These are phyloP conservation scores for Jordanella pulchra DNA, from an alignment of 2,797 vertebrate genomes.

Conservation along the genomic window DNA sequence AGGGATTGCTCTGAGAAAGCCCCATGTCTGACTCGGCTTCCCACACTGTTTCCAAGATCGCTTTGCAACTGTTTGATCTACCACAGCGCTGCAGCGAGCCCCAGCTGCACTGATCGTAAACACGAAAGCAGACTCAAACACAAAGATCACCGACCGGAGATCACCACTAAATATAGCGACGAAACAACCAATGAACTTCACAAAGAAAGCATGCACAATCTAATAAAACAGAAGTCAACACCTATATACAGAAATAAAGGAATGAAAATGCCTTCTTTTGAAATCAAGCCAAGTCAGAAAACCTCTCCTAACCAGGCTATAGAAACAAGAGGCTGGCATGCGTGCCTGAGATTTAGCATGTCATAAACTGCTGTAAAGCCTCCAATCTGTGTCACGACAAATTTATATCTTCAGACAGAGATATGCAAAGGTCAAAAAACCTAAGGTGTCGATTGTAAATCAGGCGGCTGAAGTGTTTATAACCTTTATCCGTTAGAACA, in stretches of 20 bases:
- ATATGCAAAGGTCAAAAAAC: conserved; percentile 88
- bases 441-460: conserved; percentile 85
- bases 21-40: conserved; percentile 58
- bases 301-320: conserved; percentile 69
- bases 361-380: conserved; percentile 85
- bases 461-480: conserved; percentile 83
- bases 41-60: conserved; percentile 65
- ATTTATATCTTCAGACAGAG: conserved; percentile 85
- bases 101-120: conserved; percentile 58
- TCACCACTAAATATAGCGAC: conserved; percentile 9
- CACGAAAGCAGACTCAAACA: conserved; percentile 66
- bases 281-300: conserved; percentile 59
- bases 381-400: conserved; percentile 87
- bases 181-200: not conserved
- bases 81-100: conserved; percentile 46
- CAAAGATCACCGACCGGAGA: conserved; percentile 36
- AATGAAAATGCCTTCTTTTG: conserved; percentile 29
- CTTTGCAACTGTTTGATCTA: conserved; percentile 58
- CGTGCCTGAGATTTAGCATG: conserved; percentile 82
- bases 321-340: conserved; percentile 77
- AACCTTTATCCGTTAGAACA: conserved; percentile 83
- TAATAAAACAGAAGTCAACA: conserved; percentile 17
- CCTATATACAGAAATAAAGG: not conserved
- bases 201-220: conserved; percentile 12
- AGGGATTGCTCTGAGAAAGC: conserved; percentile 69